Conservation (phyloP, 2,888 invertebrate genomes). For the Protonemura montana region DNA sequence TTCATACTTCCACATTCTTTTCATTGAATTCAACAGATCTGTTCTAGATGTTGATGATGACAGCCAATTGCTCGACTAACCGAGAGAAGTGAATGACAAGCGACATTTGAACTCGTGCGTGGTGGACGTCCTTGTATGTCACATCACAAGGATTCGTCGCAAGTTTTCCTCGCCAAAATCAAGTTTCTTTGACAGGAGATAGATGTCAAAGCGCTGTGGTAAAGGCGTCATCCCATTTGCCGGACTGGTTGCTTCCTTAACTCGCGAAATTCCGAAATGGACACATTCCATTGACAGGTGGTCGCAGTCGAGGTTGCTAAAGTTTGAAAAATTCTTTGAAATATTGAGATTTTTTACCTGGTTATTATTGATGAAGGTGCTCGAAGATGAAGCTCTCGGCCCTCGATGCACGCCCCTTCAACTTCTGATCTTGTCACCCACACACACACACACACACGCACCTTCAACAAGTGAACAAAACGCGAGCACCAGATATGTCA, state of each 20-base stretch:
- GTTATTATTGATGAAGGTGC: not conserved
- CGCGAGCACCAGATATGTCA: not conserved
- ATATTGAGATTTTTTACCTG: not conserved
- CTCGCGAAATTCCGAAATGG: no score
- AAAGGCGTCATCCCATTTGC: not conserved
- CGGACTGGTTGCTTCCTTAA: no score
- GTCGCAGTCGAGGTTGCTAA: no score
- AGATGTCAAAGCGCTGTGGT: not conserved
- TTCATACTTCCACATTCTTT: not conserved
- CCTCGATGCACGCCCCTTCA: not conserved
- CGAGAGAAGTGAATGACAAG: not conserved
- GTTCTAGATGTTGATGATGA: not conserved
- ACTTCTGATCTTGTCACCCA: not conserved
- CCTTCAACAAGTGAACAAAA: not conserved
- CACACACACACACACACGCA: not conserved
- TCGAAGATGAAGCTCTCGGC: not conserved
- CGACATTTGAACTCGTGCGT: not conserved
- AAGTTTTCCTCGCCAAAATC: no score
- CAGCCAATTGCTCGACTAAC: not conserved
- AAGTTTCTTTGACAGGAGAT: no score
- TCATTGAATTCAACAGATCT: not conserved
- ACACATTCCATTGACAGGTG: no score
- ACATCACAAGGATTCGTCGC: no score
- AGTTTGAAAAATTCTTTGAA: not conserved
- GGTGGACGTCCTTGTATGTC: not conserved